phyloP scores from a whole-genome alignment of 2,797 vertebrate genomes.

The Molossus molossus region DNA sequence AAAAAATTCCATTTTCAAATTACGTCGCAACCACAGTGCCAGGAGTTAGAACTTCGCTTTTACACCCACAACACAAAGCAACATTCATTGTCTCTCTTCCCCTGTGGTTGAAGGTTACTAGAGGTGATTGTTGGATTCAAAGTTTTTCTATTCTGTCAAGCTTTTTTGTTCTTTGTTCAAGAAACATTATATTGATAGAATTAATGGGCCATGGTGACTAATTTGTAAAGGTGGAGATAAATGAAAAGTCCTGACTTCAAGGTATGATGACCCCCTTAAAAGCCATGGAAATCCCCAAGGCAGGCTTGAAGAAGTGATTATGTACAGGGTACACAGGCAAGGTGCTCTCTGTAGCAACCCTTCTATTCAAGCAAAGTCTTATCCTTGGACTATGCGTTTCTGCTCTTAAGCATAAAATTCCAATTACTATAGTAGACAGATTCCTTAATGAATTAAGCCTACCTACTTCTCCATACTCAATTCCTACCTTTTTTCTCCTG shows the following conservation, averaged over 20 bases:
- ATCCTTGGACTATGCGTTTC: background rate
- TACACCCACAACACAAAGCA: background rate
- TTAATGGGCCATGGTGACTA: background rate
- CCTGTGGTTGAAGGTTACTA: background rate
- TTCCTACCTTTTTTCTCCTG: background rate
- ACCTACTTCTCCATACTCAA: background rate
- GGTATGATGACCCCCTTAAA: background rate
- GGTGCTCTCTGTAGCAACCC: background rate
- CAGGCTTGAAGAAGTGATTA: background rate
- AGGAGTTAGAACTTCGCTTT: background rate
- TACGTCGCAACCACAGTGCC: background rate
- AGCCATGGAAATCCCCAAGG: background rate
- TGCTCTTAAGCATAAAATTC: background rate
- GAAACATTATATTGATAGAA: background rate
- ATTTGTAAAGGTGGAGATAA: slow-evolving; percentile 12
- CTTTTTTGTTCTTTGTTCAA: background rate
- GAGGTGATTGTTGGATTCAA: background rate
- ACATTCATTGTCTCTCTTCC: background rate
- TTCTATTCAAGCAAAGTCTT: background rate
- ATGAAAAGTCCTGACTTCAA: background rate
- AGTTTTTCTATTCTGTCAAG: background rate
- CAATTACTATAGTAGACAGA: background rate
- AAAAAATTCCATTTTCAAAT: slow-evolving; percentile 8
- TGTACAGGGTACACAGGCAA: background rate
- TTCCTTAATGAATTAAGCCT: background rate